These are phyloP conservation scores for Polyodon spathula DNA, from an alignment of 2,113 vertebrate species.

Conservation along the genomic window DNA sequence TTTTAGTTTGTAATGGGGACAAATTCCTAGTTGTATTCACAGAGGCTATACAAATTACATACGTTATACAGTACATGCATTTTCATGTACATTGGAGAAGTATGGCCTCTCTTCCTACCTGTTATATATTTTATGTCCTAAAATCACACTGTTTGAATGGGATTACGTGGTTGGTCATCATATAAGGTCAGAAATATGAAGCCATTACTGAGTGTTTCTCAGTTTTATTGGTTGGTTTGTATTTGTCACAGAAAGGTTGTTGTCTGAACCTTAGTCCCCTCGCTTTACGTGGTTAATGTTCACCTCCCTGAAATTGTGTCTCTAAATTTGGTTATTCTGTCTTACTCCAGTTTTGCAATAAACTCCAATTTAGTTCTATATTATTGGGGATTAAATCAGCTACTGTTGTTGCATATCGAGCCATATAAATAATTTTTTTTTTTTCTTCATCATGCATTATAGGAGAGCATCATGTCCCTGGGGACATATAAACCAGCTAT, in stretches of 20 bases:
- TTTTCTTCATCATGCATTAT: conserved; percentile 14
- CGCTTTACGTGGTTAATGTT: conserved; percentile 23
- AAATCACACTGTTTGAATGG: conserved; percentile 54
- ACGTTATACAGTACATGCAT: background rate
- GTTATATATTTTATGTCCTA: conserved; percentile 46
- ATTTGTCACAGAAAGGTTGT: conserved; percentile 77
- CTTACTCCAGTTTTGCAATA: conserved; percentile 16
- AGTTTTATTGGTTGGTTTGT: conserved; percentile 76
- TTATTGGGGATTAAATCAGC: conserved; percentile 22
- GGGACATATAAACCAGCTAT: background rate
- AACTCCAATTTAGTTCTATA: conserved; percentile 30
- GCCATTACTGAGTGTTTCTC: conserved; percentile 62
- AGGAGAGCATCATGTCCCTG: background rate
- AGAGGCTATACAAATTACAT: background rate
- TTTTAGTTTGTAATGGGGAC: background rate
- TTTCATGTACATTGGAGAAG: background rate
- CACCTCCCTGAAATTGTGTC: conserved; percentile 23
- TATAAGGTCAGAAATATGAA: conserved; percentile 81
- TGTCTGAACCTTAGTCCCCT: conserved; percentile 58
- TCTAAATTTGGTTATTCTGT: conserved; percentile 22
- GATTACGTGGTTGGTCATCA: conserved; percentile 59
- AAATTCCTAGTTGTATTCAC: background rate
- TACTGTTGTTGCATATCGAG: conserved; percentile 9
- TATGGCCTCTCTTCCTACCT: conserved; percentile 33
- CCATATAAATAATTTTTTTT: conserved; percentile 8